Evolutionary conservation across 92 coral and sea anemone genomes (phyloP).

Genomic region (Parazoanthus atlanticus): DNA sequence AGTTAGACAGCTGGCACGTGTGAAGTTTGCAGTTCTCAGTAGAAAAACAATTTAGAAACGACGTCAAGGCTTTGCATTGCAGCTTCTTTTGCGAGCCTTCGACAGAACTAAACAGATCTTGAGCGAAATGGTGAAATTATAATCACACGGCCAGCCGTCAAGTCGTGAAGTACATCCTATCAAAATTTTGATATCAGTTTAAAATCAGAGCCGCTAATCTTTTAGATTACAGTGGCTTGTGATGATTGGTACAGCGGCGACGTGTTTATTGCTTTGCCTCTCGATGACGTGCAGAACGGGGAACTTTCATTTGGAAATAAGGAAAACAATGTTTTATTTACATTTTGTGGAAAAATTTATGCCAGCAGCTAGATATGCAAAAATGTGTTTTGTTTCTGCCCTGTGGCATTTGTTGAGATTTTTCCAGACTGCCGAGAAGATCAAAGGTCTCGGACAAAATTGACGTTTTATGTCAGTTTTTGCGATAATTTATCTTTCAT

Average conservation of each 20-base stretch:
- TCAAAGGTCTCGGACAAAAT: constrained; percentile 5
- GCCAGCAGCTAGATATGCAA: constrained; percentile 4
- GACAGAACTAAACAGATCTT: constrained; percentile 35
- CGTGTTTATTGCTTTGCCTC: constrained; percentile 8
- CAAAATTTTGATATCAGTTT: constrained; percentile 25
- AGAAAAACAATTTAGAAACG: not conserved
- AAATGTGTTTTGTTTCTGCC: not conserved
- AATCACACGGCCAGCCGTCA: constrained; percentile 9
- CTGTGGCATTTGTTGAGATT: not conserved
- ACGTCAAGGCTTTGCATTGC: not conserved
- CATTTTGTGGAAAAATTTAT: not conserved
- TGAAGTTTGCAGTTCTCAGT: not conserved
- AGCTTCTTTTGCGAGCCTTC: constrained; percentile 1
- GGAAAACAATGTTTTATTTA: constrained; percentile 42
- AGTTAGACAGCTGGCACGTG: not conserved
- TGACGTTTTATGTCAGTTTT: constrained; percentile 13
- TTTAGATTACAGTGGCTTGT: constrained; percentile 6
- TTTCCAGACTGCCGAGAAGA: not conserved
- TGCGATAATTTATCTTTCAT: not conserved
- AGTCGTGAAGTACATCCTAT: constrained; percentile 29
- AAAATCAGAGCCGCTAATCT: constrained; percentile 33
- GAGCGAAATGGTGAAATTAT: not conserved
- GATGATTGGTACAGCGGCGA: constrained; percentile 16
- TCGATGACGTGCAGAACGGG: constrained; percentile 29
- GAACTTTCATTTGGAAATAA: constrained; percentile 20